phyloP scores from a whole-genome alignment of 2,888 invertebrate species.

The Acanthosepion esculentum region DNA sequence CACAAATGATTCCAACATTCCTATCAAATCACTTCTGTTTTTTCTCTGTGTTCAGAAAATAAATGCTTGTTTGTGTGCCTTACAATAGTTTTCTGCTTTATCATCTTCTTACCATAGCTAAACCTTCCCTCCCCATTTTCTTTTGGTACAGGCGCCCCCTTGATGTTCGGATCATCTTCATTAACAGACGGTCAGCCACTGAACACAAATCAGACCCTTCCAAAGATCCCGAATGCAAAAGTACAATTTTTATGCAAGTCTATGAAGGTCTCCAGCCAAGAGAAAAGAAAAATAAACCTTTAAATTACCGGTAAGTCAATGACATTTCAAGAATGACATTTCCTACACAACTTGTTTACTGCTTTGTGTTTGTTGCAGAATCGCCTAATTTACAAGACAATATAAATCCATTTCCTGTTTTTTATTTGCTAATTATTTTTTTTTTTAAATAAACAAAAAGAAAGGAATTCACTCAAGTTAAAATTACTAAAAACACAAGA shows the following conservation, averaged over 20 bases:
- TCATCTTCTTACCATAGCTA: neutral
- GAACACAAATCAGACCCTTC: constrained; percentile 71
- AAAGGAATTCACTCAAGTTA: neutral
- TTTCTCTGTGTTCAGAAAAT: too few species aligned
- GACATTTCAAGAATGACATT: neutral
- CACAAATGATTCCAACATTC: too few species aligned
- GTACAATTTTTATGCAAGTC: constrained; percentile 73
- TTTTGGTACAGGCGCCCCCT: neutral
- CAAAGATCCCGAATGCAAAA: constrained; percentile 69
- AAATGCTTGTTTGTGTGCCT: too few species aligned
- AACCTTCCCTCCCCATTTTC: neutral
- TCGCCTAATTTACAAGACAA: too few species aligned
- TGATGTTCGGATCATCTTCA: constrained; percentile 64
- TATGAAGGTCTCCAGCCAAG: constrained; percentile 73
- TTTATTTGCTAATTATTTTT: too few species aligned
- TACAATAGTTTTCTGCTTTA: neutral
- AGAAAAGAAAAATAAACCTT: constrained; percentile 66
- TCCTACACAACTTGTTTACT: neutral
- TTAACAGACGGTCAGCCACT: constrained; percentile 72
- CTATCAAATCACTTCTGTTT: too few species aligned
- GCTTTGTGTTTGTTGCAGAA: neutral
- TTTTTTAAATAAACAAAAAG: neutral
- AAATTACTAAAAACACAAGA: neutral
- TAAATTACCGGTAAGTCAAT: constrained; percentile 69
- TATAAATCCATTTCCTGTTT: too few species aligned